Conservation (phyloP, 1,140 invertebrate species). For the Rhizoglyphus robini region DNA sequence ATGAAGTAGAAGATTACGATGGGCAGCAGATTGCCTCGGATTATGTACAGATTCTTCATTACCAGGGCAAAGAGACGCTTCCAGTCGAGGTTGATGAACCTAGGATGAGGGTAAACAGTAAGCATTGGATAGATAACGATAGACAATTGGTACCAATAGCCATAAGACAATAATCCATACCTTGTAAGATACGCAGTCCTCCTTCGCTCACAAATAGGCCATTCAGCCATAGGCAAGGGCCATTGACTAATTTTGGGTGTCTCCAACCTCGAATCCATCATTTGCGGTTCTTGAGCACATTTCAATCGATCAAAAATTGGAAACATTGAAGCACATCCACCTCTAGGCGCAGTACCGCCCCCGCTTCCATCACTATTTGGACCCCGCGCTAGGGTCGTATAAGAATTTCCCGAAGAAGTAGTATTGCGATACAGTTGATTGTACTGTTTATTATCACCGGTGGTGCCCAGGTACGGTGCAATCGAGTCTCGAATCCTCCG, state of each 20-base stretch:
- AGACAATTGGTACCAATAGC: background rate
- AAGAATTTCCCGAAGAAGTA: too few relatives aligned
- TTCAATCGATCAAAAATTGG: background rate
- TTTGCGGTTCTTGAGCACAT: too few relatives aligned
- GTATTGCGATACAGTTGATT: too few relatives aligned
- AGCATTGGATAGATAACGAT: background rate
- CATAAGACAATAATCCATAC: background rate
- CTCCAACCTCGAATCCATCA: background rate
- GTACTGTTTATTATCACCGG: background rate
- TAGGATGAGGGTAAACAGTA: too few relatives aligned
- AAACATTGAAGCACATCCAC: too few relatives aligned
- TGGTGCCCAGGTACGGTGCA: background rate
- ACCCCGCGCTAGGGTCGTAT: too few relatives aligned
- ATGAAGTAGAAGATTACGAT: slow-evolving; percentile 79
- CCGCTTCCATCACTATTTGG: too few relatives aligned
- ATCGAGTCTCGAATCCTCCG: background rate
- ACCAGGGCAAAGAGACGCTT: slow-evolving; percentile 1
- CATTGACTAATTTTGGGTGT: background rate
- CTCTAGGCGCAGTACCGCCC: too few relatives aligned
- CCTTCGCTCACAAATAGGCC: slow-evolving; percentile 17
- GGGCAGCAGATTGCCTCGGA: slow-evolving; percentile 27
- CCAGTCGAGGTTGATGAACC: slow-evolving; percentile 10
- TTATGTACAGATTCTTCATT: background rate
- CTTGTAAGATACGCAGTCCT: background rate
- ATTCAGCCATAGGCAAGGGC: slow-evolving; percentile 7